Conservation (phyloP, 2,797 vertebrate genomes). For the Enteromius paludinosus region DNA sequence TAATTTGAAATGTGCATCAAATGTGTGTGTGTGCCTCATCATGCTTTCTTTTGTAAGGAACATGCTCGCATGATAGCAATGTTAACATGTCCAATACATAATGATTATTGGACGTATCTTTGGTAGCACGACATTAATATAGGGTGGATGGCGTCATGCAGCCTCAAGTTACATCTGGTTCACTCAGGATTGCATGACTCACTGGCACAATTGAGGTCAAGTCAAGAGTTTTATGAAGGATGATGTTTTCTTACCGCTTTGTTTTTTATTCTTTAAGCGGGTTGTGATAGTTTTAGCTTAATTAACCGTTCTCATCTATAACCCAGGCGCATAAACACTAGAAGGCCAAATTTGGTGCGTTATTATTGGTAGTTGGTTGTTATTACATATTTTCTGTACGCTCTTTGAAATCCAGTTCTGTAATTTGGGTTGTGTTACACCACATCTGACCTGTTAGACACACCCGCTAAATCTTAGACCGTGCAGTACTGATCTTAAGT, state of each 20-base stretch:
- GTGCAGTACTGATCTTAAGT: neutral
- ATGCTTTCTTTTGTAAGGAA: neutral
- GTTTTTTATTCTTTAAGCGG: neutral
- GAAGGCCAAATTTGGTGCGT: too few relatives aligned
- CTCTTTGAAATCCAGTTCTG: neutral
- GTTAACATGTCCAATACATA: neutral
- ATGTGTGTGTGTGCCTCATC: neutral
- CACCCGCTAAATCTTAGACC: neutral
- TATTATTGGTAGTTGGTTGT: neutral
- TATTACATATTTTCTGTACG: neutral
- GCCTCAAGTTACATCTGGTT: constrained; percentile 8
- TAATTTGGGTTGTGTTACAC: neutral
- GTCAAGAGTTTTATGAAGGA: neutral
- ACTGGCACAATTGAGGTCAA: constrained; percentile 32
- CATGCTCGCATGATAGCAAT: too few relatives aligned
- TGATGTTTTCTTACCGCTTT: neutral
- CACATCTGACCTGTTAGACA: constrained; percentile 5
- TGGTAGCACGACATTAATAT: neutral
- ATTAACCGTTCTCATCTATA: neutral
- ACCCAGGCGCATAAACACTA: neutral
- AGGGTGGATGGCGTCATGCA: neutral
- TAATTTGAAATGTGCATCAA: neutral
- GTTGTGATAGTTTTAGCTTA: neutral
- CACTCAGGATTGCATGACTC: constrained; percentile 27
- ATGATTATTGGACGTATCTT: neutral